Percentiles rank a stretch among this genome's conserved stretches.
These are phyloP conservation scores for Lordiphosa mommai DNA, from an alignment of 1,140 invertebrate genomes.

Conservation along the genomic window DNA sequence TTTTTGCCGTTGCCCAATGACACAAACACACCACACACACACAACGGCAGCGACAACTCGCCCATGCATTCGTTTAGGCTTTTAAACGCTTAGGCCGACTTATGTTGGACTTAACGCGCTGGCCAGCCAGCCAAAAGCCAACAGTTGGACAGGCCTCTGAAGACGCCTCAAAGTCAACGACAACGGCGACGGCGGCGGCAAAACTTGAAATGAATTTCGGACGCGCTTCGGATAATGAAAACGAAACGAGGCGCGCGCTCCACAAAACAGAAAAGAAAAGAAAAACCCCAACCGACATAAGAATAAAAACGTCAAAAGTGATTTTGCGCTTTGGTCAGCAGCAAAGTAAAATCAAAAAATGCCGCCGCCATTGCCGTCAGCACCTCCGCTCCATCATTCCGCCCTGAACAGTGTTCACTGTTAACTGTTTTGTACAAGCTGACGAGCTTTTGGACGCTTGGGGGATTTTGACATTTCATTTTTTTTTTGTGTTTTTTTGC, in stretches of 20 bases:
- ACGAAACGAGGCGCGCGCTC: slow-evolving; percentile 69
- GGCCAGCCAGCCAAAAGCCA: slow-evolving; percentile 62
- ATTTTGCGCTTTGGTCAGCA: slow-evolving; percentile 70
- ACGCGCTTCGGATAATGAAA: slow-evolving; percentile 74
- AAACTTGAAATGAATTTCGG: slow-evolving; percentile 72
- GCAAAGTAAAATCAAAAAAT: slow-evolving; percentile 64
- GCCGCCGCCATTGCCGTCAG: slow-evolving; percentile 46
- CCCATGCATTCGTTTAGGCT: slow-evolving; percentile 70
- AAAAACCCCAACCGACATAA: slow-evolving; percentile 57
- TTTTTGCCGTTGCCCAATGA: slow-evolving; percentile 50
- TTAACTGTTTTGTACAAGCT: slow-evolving; percentile 53
- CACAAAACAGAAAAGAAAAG: slow-evolving; percentile 33
- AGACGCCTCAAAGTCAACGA: slow-evolving; percentile 56
- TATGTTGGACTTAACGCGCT: slow-evolving; percentile 71
- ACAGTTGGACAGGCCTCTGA: slow-evolving; percentile 55
- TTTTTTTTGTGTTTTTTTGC: slow-evolving; percentile 16
- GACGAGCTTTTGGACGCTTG: slow-evolving; percentile 40
- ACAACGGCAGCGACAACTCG: slow-evolving; percentile 16
- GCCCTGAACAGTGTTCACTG: slow-evolving; percentile 25
- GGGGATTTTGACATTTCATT: slow-evolving; percentile 56
- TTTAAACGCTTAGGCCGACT: slow-evolving; percentile 76
- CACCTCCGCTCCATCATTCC: slow-evolving; percentile 22
- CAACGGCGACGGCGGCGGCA: slow-evolving; percentile 39
- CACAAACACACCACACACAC: slow-evolving; percentile 25
- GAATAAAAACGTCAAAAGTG: slow-evolving; percentile 77